Percentiles rank a stretch among this genome's conserved stretches.
These are phyloP conservation scores for Aldrovandia affinis DNA, from an alignment of 2,797 vertebrate genomes.

Conservation along the genomic window DNA sequence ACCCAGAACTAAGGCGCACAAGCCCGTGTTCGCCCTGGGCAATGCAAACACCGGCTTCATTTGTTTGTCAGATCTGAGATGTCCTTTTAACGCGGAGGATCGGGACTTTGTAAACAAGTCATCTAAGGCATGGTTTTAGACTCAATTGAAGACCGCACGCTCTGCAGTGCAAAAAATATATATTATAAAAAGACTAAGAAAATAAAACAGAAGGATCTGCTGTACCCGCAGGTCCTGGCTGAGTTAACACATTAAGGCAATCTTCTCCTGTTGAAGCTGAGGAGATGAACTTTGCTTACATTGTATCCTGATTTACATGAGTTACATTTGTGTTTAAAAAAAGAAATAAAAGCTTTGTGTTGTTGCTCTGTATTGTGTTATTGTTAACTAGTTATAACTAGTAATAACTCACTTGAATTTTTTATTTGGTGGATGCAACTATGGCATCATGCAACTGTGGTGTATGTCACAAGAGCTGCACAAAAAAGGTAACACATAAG, in stretches of 20 bases:
- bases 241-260: background rate
- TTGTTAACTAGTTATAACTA: no score
- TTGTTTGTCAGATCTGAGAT: slow-evolving; percentile 4
- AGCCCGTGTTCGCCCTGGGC: background rate
- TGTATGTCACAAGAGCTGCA: no score
- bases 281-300: background rate
- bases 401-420: no score
- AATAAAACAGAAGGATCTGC: background rate
- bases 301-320: no score
- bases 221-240: background rate
- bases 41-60: background rate
- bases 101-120: slow-evolving; percentile 8
- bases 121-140: slow-evolving; percentile 6
- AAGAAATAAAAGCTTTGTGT: no score
- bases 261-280: no score
- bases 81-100: slow-evolving; percentile 40
- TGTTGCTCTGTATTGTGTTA: no score
- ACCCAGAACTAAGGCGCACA: background rate
- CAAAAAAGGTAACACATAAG: no score
- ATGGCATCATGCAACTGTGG: no score
- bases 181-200: background rate
- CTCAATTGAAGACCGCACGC: background rate
- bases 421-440: no score
- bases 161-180: background rate
- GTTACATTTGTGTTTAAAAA: no score